These are phyloP conservation scores for Piprites chloris DNA, from an alignment of 2,113 vertebrate genomes.

Conservation along the genomic window DNA sequence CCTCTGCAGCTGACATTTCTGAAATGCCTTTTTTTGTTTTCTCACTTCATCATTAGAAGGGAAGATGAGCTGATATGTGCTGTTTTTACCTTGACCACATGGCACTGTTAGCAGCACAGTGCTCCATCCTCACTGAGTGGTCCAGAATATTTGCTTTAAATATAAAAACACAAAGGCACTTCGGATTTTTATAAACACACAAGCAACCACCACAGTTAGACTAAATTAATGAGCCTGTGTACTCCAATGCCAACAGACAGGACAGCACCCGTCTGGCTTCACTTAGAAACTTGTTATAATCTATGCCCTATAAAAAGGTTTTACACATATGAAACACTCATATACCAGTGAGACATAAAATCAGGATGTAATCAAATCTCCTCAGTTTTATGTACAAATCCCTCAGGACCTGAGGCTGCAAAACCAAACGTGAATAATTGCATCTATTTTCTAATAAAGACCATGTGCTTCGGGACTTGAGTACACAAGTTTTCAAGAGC, in stretches of 20 bases:
- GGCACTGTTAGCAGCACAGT: neutral
- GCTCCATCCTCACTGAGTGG: neutral
- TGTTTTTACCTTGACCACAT: neutral
- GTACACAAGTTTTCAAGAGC: neutral
- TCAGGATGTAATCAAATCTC: conserved; percentile 27
- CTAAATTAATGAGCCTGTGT: neutral
- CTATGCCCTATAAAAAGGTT: neutral
- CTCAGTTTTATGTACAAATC: neutral
- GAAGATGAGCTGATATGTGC: neutral
- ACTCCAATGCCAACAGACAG: neutral
- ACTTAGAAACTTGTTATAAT: neutral
- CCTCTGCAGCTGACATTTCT: neutral
- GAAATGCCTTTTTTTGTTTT: neutral
- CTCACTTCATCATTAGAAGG: neutral
- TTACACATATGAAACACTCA: conserved; percentile 5
- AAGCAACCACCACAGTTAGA: neutral
- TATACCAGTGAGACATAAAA: conserved; percentile 1
- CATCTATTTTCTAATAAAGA: conserved; percentile 27
- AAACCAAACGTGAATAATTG: neutral
- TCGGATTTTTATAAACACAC: neutral
- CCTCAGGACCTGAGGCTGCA: neutral
- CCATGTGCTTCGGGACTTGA: neutral
- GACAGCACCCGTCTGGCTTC: neutral
- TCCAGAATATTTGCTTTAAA: neutral
- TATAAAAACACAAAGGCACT: neutral